phyloP scores from a whole-genome alignment of 2,888 invertebrate genomes.

The Cheilosia grossa region DNA sequence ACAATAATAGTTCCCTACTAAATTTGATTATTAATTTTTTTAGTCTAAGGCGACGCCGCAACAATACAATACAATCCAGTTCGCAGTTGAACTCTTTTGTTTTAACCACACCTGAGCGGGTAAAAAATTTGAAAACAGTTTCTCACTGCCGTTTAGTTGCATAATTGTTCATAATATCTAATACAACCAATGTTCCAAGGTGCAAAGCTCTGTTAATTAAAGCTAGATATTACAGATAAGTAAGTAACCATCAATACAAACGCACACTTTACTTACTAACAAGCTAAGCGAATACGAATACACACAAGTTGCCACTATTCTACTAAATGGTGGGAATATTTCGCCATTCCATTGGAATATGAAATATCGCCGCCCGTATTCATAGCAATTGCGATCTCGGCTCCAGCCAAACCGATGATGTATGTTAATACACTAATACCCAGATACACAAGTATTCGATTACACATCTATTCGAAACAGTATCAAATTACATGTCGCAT shows the following conservation, averaged over 20 bases:
- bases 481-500: slow-evolving; percentile 62
- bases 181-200: too few species aligned
- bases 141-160: background rate
- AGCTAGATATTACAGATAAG: background rate
- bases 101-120: background rate
- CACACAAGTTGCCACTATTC: slow-evolving; percentile 12
- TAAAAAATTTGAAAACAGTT: background rate
- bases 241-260: slow-evolving; percentile 2
- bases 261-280: background rate
- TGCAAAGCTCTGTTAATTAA: too few species aligned
- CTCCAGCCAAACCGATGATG: slow-evolving; percentile 11
- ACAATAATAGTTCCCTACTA: too few species aligned
- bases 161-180: background rate
- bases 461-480: slow-evolving; percentile 25
- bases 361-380: slow-evolving; percentile 55
- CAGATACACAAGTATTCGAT: background rate
- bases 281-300: slow-evolving; percentile 16
- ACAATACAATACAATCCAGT: background rate
- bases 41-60: too few species aligned
- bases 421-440: slow-evolving; percentile 22
- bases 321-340: slow-evolving; percentile 61
- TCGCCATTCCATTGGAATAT: slow-evolving; percentile 34
- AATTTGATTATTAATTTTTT: too few species aligned
- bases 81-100: background rate
- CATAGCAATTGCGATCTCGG: slow-evolving; percentile 16